Evolutionary conservation across 2,113 vertebrate species (phyloP).

Genomic region (Arenaria interpres): DNA sequence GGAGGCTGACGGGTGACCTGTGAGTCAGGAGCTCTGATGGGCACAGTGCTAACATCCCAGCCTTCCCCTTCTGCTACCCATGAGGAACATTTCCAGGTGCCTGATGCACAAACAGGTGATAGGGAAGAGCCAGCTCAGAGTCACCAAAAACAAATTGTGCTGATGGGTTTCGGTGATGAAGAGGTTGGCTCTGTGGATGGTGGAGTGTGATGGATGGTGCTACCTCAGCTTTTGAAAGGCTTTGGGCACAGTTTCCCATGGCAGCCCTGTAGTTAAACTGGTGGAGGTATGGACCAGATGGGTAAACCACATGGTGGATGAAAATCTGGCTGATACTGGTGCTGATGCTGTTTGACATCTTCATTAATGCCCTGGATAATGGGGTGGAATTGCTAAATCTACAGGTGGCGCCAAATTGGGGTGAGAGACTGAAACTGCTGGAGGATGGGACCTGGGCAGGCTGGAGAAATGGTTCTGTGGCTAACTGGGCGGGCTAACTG

Average conservation of each 20-base stretch:
- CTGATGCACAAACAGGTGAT: neutral
- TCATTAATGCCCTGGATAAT: neutral
- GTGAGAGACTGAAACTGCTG: neutral
- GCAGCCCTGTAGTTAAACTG: neutral
- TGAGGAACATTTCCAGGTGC: neutral
- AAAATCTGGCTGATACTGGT: neutral
- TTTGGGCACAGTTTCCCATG: neutral
- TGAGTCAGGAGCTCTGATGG: neutral
- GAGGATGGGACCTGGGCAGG: neutral
- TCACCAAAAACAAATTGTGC: neutral
- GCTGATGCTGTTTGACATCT: neutral
- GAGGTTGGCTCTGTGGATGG: neutral
- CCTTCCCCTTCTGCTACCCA: neutral
- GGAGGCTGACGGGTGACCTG: neutral
- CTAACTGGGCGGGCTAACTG: neutral
- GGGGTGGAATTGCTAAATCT: neutral
- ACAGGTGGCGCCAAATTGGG: accelerated
- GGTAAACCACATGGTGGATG: neutral
- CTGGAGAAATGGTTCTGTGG: neutral
- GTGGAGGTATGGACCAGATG: neutral
- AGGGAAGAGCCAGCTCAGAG: neutral
- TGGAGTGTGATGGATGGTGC: accelerated
- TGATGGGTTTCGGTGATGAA: neutral
- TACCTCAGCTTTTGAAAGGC: neutral
- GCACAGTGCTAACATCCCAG: accelerated